phyloP scores from a whole-genome alignment of 64 coral and sea anemone genomes.

The Montipora capricornis region DNA sequence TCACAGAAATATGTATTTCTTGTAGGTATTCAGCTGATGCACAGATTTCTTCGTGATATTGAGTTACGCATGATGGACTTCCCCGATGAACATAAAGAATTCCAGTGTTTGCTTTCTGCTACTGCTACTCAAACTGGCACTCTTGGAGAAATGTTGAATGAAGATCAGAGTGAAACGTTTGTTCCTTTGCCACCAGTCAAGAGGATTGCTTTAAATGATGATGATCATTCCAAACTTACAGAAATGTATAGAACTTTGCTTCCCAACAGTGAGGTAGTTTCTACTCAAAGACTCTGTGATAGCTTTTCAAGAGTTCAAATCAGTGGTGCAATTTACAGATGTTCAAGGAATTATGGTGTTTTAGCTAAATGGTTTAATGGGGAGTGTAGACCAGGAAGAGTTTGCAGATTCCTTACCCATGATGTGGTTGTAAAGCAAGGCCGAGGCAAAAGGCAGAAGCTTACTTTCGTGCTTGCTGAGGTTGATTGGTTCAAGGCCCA shows the following conservation, averaged over 20 bases:
- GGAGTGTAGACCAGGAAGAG: conserved; percentile 10
- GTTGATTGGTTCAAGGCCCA: background rate
- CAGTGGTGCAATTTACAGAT: background rate
- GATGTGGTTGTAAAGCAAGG: background rate
- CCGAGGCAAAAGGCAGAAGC: background rate
- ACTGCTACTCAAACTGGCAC: too few relatives aligned
- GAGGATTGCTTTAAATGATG: background rate
- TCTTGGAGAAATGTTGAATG: too few relatives aligned
- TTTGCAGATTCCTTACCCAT: conserved; percentile 15
- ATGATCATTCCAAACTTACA: too few relatives aligned
- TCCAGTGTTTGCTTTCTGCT: too few relatives aligned
- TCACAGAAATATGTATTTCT: too few relatives aligned
- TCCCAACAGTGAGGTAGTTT: background rate
- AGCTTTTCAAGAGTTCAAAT: background rate
- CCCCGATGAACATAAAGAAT: background rate
- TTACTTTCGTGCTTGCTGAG: background rate
- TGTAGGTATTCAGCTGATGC: conserved; percentile 28
- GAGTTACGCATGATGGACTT: background rate
- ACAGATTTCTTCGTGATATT: conserved; percentile 2
- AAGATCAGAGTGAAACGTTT: too few relatives aligned
- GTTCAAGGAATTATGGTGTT: background rate
- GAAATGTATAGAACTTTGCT: too few relatives aligned
- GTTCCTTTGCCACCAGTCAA: too few relatives aligned
- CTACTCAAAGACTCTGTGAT: conserved; percentile 8
- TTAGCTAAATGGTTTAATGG: conserved; percentile 16